These are phyloP conservation scores for Chascanopsetta lugubris DNA, from an alignment of 2,113 vertebrate species.

Conservation along the genomic window DNA sequence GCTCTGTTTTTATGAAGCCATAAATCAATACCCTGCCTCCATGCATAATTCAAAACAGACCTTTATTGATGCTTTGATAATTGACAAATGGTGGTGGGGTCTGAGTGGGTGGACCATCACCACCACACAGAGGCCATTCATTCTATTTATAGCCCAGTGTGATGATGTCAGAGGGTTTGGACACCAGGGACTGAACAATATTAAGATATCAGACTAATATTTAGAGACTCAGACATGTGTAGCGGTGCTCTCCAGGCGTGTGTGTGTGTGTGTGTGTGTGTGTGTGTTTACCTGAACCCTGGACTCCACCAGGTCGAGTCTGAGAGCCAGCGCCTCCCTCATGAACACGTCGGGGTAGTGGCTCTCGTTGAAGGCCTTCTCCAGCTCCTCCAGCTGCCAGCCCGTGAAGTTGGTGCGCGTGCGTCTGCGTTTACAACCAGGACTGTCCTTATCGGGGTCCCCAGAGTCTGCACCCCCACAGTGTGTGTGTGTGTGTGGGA, in stretches of 20 bases:
- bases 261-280: not conserved
- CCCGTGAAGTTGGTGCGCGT: slow-evolving; percentile 98
- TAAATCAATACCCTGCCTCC: slow-evolving; percentile 70
- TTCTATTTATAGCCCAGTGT: not conserved
- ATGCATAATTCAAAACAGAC: slow-evolving; percentile 73
- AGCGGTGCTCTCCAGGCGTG: not conserved
- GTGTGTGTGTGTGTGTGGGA: slow-evolving; percentile 17
- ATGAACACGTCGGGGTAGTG: slow-evolving; percentile 99
- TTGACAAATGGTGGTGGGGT: slow-evolving; percentile 64
- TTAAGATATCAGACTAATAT: not conserved
- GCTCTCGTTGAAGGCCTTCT: slow-evolving; percentile 97
- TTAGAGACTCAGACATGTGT: not conserved
- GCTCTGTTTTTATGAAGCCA: slow-evolving; percentile 70
- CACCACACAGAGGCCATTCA: slow-evolving; percentile 10
- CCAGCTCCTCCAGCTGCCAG: slow-evolving; percentile 98
- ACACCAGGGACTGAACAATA: not conserved
- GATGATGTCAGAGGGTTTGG: not conserved
- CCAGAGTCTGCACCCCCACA: slow-evolving; percentile 83
- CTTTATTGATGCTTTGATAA: slow-evolving; percentile 63
- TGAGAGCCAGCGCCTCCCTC: slow-evolving; percentile 95
- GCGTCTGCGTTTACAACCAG: slow-evolving; percentile 95
- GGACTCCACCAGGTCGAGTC: slow-evolving; percentile 96
- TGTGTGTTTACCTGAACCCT: slow-evolving; percentile 90
- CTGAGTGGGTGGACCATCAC: not conserved
- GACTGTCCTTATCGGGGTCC: slow-evolving; percentile 96